Evolutionary conservation across 2,113 vertebrate species (phyloP).

Genomic region (Alaudala cheleensis): DNA sequence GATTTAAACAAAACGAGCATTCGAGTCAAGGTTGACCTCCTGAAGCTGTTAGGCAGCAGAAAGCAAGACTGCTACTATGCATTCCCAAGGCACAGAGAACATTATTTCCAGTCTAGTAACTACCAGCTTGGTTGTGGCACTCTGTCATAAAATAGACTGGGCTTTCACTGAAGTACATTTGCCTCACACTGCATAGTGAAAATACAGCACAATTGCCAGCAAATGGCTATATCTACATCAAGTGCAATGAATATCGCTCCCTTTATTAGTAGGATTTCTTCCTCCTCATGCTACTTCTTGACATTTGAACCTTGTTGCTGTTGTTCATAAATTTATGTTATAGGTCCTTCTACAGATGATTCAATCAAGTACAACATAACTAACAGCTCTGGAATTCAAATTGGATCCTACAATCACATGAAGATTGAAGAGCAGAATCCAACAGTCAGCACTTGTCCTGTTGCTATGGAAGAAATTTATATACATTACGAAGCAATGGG

Average conservation of each 20-base stretch:
- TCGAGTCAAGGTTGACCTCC: neutral
- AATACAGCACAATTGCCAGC: neutral
- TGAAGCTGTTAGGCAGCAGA: neutral
- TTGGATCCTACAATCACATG: constrained; percentile 75
- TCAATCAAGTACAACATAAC: constrained; percentile 38
- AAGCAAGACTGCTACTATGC: neutral
- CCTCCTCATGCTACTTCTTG: neutral
- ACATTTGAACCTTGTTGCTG: neutral
- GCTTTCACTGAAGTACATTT: neutral
- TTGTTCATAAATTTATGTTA: neutral
- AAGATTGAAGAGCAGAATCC: constrained; percentile 34
- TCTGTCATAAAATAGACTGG: neutral
- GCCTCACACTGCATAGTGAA: neutral
- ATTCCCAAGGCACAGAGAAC: neutral
- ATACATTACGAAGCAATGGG: neutral
- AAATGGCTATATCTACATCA: neutral
- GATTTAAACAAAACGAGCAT: fast-evolving
- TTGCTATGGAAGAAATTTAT: neutral
- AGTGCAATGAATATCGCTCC: neutral
- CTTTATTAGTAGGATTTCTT: neutral
- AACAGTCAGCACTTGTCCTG: neutral
- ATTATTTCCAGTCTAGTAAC: neutral
- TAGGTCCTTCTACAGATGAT: constrained; percentile 47
- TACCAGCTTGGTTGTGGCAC: neutral
- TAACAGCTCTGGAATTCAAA: constrained; percentile 72